Evolutionary conservation across 2,113 vertebrate genomes (phyloP), one percentile per base, ranked within the genome.

Genomic region (Tyrannus savana): DNA sequence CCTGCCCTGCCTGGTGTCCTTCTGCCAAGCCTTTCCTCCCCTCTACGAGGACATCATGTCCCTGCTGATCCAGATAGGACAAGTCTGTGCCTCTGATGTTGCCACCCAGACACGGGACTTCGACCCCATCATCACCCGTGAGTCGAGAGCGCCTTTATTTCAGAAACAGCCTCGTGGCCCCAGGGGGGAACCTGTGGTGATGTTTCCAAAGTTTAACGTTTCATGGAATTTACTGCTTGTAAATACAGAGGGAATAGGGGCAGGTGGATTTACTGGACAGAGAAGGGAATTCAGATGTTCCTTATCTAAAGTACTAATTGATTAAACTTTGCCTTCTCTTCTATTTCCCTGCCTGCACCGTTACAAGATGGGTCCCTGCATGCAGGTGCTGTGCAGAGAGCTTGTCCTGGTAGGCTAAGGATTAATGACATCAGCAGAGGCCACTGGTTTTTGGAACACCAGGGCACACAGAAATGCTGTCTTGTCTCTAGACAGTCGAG

Each of bases 21-120:
- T 99, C 98, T 99, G 99, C 95, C 98, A 99, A 98, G 99, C 99
- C 37, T 99, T 99, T 92, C 99, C 99, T 78, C 99, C 99, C 2
- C 97, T 99, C 0, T 99, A 99, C 21, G 99, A 99, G 46, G 99
- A 99, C 46, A 98, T 99, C 52, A 98, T 99, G 93, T 98, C 99
- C 83, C 97, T 99, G 85, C 97, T 99, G n/a, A 98, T 99, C 66
- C 99, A 99, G 64, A 98, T 99, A 80, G 99, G 99, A 31, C 99
- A 99, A 85, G 99, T 99, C 33, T 99, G 99, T 97, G 99, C 99
- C 72, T 99, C 99, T 9, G 99, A 99, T 49, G 99, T 99, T 37
- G 98, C 99, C 90, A 99, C 99, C 2, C 99, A 99, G 96, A 98
- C 99, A 17, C 97, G 99, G 84, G 99, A 99, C 92, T 97, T 99